Evolutionary conservation across 2,797 vertebrate genomes (phyloP).

Genomic region (Setipinna tenuifilis): DNA sequence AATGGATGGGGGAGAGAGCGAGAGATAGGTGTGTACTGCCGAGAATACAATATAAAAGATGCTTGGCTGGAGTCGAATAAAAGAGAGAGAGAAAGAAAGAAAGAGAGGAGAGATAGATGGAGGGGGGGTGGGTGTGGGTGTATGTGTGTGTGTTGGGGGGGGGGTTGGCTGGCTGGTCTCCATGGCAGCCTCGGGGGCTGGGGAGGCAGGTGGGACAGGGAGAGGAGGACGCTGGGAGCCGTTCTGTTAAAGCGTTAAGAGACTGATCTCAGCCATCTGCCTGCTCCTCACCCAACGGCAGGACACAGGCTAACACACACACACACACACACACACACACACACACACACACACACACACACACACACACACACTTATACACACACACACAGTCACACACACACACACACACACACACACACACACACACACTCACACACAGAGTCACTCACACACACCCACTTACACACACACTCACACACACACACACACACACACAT

Average conservation of each 20-base stretch:
- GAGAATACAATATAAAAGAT: background rate
- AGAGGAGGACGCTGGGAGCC: slow-evolving; percentile 53
- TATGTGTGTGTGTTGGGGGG: too few species aligned
- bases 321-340: background rate
- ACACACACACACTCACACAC: background rate
- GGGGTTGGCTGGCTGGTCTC: slow-evolving; percentile 32
- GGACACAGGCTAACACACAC: slow-evolving; percentile 32
- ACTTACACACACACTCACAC: background rate
- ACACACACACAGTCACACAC: background rate
- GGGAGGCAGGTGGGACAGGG: slow-evolving; percentile 39
- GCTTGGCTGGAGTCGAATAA: background rate
- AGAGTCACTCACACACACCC: background rate
- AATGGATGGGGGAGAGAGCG: background rate
- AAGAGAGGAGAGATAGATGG: background rate
- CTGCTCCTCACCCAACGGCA: slow-evolving; percentile 38
- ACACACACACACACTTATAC: too few species aligned
- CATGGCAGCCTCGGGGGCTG: slow-evolving; percentile 42
- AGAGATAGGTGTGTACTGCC: background rate
- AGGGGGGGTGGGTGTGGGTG: background rate
- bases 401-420: background rate
- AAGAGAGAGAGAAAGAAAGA: background rate
- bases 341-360: too few species aligned
- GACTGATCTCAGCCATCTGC: slow-evolving; percentile 53
- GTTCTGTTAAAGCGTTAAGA: slow-evolving; percentile 56
- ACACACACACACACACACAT: background rate